Evolutionary conservation across 2,113 vertebrate genomes (phyloP), one percentile per base, ranked within the genome.

Genomic region (Macaca nemestrina): DNA sequence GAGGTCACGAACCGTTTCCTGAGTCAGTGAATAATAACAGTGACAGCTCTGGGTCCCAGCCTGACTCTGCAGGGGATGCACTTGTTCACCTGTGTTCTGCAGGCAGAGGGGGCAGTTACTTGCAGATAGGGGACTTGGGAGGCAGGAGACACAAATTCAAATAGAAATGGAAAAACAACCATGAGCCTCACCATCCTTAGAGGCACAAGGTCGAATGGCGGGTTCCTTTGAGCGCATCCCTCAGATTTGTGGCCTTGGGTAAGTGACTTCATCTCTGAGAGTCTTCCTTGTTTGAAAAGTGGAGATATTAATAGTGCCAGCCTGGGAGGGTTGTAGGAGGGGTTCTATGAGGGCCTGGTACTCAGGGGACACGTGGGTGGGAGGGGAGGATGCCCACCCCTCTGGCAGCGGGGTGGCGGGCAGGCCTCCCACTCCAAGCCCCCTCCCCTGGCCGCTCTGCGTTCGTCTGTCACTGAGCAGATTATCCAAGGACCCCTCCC

Each of bases 21-120:
- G 61, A 59, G 23, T 50, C 50, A 3, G 3, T 14, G 30, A 86
- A 0, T 13, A 5, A 2, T 5, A 0, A 2, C 3, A 2, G n/a
- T 10, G 0, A 0, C 0, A 2, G 20, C 48, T 27, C 4, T 0
- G 1, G 0, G 5, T 32, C 20, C 73, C 18, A 8, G 89, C 55
- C 55, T 30, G 35, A 23, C 52, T n/a, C n/a, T 2, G 43, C 20
- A 6, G n/a, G 27, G 85, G 4, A 32, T 6, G 45, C 64, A 11
- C 14, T 9, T 3, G 23, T 6, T 2, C 0, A 40, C 30, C 82
- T 70, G 38, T 1, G 0, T 78, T 67, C 80, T 59, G 64, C 70
- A 8, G 25, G 2, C 2, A 25, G n/a, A 52, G 22, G 61, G 52
- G 52, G 43, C 83, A 6, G 68, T 4, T 43, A 1, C 23, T 6